Evolutionary conservation across 2,113 vertebrate species (phyloP), one percentile per base, ranked within the genome.

Genomic region (Caloenas nicobarica): DNA sequence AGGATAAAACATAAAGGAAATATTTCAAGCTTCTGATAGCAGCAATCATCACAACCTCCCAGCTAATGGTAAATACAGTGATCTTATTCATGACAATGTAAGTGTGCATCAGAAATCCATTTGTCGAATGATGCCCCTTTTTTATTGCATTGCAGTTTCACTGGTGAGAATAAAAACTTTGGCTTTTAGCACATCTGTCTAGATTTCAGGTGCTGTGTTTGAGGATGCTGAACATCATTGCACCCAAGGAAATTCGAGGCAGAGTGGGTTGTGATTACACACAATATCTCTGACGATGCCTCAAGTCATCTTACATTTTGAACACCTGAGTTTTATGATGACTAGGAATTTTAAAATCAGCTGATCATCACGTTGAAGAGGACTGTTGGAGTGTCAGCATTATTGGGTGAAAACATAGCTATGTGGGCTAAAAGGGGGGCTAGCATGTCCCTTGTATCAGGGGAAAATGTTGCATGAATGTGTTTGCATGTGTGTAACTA

Each of bases 1-100:
- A 88, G 88, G 95, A 96, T 96, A 96, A 97, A 95, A 79, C 60
- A 56, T 50, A 89, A 96, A 76, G 93, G 93, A 93, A 97, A 93
- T 96, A 87, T 79, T 96, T 92, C 89, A 42, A 69, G 68, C 46
- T 95, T 91, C 86, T 96, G 91, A 48, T 62, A 72, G 69, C 60
- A 81, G 57, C 72, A 86, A 28, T 72, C 88, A 76, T 78, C 83
- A 88, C 84, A 81, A 29, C 74, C 71, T 81, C 38, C 36, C 28
- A 71, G 87, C 53, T 94, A 84, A 91, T 54, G 50, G 53, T 70
- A 91, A 95, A 95, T 61, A 71, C 71, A 53, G 51, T 24, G 74
- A 73, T 53, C 29, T 50, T 42, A 58, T 18, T 82, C 79, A 56
- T 53, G 60, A 17, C n/a, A n/a, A 9, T 16, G 22, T 48, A 58